Percentiles rank a stretch among this genome's conserved stretches.
These are phyloP conservation scores for Apodemus agrarius DNA, from an alignment of 2,797 vertebrate genomes.

Conservation along the genomic window DNA sequence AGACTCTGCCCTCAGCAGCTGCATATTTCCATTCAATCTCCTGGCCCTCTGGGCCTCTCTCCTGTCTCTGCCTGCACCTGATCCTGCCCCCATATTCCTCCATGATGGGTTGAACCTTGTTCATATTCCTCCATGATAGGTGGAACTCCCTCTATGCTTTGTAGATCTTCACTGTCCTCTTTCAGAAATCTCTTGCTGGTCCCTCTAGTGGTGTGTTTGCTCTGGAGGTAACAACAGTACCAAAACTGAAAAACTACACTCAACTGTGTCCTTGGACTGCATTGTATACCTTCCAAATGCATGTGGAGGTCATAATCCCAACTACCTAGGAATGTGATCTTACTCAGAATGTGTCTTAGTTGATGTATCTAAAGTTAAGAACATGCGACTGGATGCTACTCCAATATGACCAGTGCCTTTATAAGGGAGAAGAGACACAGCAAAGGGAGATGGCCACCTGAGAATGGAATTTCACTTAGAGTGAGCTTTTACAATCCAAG, in stretches of 20 bases:
- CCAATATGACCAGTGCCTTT: neutral
- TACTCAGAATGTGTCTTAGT: neutral
- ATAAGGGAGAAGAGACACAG: neutral
- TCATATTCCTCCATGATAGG: neutral
- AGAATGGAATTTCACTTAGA: neutral
- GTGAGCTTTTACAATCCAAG: neutral
- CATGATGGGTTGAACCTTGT: neutral
- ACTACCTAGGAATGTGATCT: neutral
- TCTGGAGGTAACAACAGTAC: neutral
- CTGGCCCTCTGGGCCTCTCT: neutral
- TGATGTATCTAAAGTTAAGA: neutral
- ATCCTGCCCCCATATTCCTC: neutral
- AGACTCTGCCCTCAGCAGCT: neutral
- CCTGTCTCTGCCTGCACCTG: neutral
- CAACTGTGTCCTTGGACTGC: neutral
- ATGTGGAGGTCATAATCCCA: neutral
- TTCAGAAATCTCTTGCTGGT: neutral
- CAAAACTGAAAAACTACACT: neutral
- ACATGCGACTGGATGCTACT: neutral
- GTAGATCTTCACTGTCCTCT: neutral
- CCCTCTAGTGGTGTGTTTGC: neutral
- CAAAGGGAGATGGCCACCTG: fast-evolving
- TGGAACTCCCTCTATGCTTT: neutral
- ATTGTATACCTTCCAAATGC: neutral
- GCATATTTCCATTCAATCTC: neutral